A percentile compares a stretch with the other conserved stretches of the same genome.
Conservation (phyloP, 2,113 vertebrate species). For the Cyphomyrus plagiostoma region DNA sequence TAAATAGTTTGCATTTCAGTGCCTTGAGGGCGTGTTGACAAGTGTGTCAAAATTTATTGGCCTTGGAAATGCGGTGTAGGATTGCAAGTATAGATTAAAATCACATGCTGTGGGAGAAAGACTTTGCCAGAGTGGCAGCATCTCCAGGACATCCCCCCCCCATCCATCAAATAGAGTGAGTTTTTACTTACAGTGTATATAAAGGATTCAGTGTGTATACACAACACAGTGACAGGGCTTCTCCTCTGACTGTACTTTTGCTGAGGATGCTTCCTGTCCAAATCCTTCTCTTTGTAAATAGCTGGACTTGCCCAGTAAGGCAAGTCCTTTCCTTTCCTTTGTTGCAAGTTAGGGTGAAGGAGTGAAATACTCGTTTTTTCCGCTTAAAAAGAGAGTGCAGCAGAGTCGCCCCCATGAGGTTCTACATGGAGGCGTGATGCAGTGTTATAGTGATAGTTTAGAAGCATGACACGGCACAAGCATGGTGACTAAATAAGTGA, state of each 20-base stretch:
- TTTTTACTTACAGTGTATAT: constrained; percentile 4
- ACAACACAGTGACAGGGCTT: background rate
- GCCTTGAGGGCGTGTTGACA: constrained; percentile 17
- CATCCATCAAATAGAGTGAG: background rate
- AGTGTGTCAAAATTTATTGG: constrained; percentile 1
- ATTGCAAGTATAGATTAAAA: constrained; percentile 10
- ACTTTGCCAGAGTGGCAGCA: background rate
- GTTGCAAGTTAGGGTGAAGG: background rate
- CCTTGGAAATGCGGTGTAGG: background rate
- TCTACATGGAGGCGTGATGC: background rate
- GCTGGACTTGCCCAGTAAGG: background rate
- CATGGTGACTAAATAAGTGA: background rate
- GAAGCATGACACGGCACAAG: background rate
- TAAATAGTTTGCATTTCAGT: constrained; percentile 17
- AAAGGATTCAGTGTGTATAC: background rate
- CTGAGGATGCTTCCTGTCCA: background rate
- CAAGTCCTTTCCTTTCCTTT: background rate
- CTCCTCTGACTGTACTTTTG: background rate
- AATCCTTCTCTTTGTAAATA: background rate
- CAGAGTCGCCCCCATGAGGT: background rate
- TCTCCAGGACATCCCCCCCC: background rate
- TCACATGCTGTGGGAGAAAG: constrained; percentile 7
- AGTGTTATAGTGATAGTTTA: background rate
- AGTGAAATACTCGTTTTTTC: background rate
- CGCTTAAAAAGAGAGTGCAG: background rate